Conservation (phyloP, 2,113 vertebrate genomes). For the Lonchura striata region DNA sequence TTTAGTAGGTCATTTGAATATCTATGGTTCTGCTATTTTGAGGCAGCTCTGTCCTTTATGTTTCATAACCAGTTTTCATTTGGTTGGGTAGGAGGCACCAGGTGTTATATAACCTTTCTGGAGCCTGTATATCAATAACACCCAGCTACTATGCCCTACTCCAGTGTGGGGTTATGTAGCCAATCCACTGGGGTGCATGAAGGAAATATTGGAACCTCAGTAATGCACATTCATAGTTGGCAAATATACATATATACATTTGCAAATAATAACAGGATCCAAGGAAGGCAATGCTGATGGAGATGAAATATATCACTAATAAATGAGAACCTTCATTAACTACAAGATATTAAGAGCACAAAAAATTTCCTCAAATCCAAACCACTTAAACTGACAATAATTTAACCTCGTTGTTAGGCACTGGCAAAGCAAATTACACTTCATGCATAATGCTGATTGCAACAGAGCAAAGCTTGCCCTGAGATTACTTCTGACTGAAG, state of each 20-base stretch:
- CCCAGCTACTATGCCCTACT: not conserved
- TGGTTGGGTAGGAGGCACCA: not conserved
- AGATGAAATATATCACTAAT: not conserved
- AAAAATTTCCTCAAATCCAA: not conserved
- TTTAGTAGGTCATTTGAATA: not conserved
- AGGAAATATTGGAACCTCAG: not conserved
- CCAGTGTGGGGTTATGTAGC: fast-evolving
- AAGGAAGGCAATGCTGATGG: not conserved
- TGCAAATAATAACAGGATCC: not conserved
- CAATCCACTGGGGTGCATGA: not conserved
- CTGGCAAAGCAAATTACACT: not conserved
- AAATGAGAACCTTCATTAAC: not conserved
- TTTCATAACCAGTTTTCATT: not conserved
- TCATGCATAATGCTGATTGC: not conserved
- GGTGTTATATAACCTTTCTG: not conserved
- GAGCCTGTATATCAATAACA: not conserved
- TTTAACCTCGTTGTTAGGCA: not conserved
- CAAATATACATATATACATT: not conserved
- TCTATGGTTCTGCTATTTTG: not conserved
- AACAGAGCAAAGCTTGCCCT: not conserved
- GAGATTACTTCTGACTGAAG: not conserved
- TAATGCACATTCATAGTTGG: not conserved
- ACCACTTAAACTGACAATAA: not conserved
- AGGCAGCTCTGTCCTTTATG: not conserved
- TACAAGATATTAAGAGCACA: not conserved